Conservation (phyloP, 2,113 vertebrate genomes). For the Tachysurus vachellii region DNA sequence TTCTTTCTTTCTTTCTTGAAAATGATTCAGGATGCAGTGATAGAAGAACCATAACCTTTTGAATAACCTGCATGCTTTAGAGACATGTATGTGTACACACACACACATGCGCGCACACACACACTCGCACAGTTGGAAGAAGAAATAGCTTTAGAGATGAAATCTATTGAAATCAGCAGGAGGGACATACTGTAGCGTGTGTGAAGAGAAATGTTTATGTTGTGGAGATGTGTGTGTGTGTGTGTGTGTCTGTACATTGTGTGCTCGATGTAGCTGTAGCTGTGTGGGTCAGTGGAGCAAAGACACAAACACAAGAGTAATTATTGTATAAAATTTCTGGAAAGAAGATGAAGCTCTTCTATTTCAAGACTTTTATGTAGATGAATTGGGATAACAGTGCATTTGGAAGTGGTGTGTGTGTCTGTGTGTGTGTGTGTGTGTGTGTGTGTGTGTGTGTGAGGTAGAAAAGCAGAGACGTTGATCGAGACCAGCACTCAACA, state of each 20-base stretch:
- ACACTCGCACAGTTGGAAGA: neutral
- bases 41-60: neutral
- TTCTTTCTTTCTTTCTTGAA: neutral
- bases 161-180: conserved; percentile 34
- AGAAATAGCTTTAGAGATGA: conserved; percentile 30
- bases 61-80: neutral
- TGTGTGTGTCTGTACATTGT: neutral
- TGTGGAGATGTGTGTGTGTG: neutral
- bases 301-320: conserved; percentile 18
- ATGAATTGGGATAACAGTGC: neutral
- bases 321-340: neutral
- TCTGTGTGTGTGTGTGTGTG: conserved; percentile 2
- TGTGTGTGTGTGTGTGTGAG: neutral
- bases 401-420: conserved; percentile 6
- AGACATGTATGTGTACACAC: neutral
- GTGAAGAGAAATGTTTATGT: neutral
- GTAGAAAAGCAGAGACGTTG: conserved; percentile 55
- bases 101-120: conserved; percentile 8
- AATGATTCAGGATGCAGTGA: neutral
- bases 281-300: neutral
- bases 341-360: neutral
- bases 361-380: conserved; percentile 22
- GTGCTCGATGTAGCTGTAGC: neutral
- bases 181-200: conserved; percentile 11
- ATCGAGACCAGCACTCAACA: conserved; percentile 72